A percentile compares a stretch with the other conserved stretches of the same genome.
These are phyloP conservation scores for Cyclina sinensis DNA, from an alignment of 1,140 invertebrate species.

Conservation along the genomic window DNA sequence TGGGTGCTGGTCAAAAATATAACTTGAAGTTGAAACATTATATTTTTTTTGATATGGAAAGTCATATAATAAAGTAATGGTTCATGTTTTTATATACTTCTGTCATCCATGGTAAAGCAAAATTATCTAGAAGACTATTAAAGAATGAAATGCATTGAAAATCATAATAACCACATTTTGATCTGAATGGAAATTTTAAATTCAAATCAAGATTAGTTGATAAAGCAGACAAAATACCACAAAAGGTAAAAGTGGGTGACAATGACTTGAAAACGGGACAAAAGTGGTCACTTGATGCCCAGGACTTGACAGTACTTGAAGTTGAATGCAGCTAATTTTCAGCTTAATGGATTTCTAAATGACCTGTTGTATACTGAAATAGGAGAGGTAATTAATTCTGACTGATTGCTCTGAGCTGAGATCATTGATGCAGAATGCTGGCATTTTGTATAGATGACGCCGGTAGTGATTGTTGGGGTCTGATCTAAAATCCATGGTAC, in stretches of 20 bases:
- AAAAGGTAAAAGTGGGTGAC: constrained; percentile 34
- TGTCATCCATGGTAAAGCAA: no score
- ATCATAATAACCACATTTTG: background rate
- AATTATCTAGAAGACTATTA: no score
- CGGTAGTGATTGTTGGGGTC: no score
- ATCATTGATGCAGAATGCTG: background rate
- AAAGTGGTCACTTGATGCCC: constrained; percentile 15
- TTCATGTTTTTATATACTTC: no score
- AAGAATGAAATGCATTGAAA: background rate
- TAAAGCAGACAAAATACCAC: background rate
- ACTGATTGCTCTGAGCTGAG: background rate
- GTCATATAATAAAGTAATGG: no score
- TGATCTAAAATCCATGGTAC: no score
- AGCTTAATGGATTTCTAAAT: constrained; percentile 31
- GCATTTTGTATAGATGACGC: background rate
- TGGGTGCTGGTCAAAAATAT: no score
- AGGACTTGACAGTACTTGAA: background rate
- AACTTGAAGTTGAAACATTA: no score
- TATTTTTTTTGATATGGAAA: no score
- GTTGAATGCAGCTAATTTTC: background rate
- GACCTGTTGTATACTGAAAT: constrained; percentile 15
- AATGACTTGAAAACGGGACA: background rate
- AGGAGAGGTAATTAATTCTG: constrained; percentile 16
- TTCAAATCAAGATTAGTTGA: constrained; percentile 14
- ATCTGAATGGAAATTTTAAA: background rate